Evolutionary conservation across 35 echinoderm and acorn worm genomes (phyloP).

Genomic region (Holothuria glaberrima): DNA sequence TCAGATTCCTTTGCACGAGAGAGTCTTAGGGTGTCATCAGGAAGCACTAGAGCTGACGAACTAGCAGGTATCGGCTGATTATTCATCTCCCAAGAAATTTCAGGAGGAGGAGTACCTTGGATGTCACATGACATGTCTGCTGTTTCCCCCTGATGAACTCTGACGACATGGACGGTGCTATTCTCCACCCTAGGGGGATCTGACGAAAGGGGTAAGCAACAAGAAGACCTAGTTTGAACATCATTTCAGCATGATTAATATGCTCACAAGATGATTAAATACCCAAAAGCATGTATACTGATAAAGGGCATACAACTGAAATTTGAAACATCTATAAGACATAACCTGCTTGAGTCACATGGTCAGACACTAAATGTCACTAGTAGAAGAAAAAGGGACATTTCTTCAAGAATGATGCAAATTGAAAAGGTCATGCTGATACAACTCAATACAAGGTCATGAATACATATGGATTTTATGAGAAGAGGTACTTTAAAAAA

Average conservation of each 20-base stretch:
- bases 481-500: no score
- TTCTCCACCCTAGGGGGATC: not conserved
- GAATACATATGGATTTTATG: no score
- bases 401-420: no score
- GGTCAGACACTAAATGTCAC: no score
- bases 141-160: conserved; percentile 58
- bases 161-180: conserved; percentile 32
- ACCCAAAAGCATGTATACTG: not conserved
- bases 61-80: conserved; percentile 36
- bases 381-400: no score
- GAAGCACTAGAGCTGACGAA: conserved; percentile 12
- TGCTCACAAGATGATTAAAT: not conserved
- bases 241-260: no score
- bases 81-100: conserved; percentile 77
- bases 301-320: no score
- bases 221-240: no score
- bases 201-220: not conserved
- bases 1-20: conserved; percentile 60
- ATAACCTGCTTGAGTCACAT: no score
- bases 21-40: conserved; percentile 66
- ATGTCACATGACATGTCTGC: conserved; percentile 81
- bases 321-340: no score
- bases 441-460: no score
- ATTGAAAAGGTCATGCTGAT: no score
- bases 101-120: conserved; percentile 65